Conservation (phyloP, 1,140 invertebrate genomes). For the Megalopta genalis region DNA sequence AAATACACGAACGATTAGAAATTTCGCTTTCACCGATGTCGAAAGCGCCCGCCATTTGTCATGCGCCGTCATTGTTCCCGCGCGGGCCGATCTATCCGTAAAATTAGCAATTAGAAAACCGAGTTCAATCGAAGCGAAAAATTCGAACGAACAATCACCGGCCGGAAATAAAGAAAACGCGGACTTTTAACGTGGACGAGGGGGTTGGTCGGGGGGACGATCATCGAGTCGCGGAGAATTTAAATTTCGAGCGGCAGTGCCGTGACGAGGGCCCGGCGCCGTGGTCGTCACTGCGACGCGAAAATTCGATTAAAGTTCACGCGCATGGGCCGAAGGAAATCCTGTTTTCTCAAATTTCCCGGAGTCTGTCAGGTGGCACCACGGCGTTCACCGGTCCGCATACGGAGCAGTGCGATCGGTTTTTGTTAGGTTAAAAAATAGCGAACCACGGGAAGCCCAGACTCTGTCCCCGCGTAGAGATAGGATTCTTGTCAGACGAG, state of each 20-base stretch:
- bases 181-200: neutral
- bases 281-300: constrained; percentile 62
- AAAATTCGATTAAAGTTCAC: constrained; percentile 79
- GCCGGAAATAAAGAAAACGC: no score
- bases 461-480: constrained; percentile 48
- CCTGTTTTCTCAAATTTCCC: constrained; percentile 75
- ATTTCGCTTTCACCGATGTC: constrained; percentile 8
- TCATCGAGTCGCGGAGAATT: constrained; percentile 23
- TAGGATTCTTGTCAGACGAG: constrained; percentile 32
- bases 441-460: constrained; percentile 42
- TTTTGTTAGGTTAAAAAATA: constrained; percentile 67
- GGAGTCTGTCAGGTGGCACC: constrained; percentile 77
- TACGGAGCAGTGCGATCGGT: constrained; percentile 58
- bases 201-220: neutral
- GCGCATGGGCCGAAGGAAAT: constrained; percentile 77
- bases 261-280: constrained; percentile 26
- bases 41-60: constrained; percentile 8
- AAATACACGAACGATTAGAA: neutral
- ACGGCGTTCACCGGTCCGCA: constrained; percentile 66
- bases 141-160: neutral
- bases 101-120: neutral
- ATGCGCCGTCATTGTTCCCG: neutral
- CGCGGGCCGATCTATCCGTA: neutral
- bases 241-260: constrained; percentile 23
- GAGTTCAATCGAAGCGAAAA: neutral